A percentile compares a stretch with the other conserved stretches of the same genome.
Evolutionary conservation across 2,113 vertebrate species (phyloP).

Genomic region (Pogona vitticeps): DNA sequence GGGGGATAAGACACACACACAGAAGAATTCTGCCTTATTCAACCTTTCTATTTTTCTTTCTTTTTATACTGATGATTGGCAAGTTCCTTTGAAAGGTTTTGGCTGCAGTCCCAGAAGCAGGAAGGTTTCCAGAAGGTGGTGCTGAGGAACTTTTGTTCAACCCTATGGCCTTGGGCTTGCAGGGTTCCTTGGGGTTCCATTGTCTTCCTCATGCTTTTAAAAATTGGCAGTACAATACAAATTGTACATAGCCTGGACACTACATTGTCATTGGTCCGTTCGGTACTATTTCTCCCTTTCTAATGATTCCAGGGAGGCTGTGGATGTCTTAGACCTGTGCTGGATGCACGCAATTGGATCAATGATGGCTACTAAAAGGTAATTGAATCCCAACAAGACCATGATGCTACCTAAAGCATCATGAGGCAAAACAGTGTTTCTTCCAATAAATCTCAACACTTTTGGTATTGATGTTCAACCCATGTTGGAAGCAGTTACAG

Average conservation of each 20-base stretch:
- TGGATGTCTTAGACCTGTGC: background rate
- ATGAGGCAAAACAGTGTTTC: background rate
- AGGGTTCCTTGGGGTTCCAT: background rate
- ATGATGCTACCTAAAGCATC: background rate
- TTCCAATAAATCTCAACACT: background rate
- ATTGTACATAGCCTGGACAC: background rate
- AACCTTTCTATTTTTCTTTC: background rate
- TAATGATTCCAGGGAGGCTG: background rate
- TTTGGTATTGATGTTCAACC: background rate
- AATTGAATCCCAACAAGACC: background rate
- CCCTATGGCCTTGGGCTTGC: background rate
- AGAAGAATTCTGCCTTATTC: constrained; percentile 4
- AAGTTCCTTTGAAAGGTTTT: constrained; percentile 23
- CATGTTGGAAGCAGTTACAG: background rate
- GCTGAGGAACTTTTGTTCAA: background rate
- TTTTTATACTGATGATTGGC: background rate
- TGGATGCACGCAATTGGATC: background rate
- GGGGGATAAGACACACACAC: background rate
- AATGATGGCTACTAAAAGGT: background rate
- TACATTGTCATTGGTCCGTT: background rate
- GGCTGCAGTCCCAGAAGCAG: background rate
- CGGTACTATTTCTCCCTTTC: background rate
- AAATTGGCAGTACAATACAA: background rate
- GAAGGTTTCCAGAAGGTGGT: background rate
- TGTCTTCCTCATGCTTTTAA: background rate